Evolutionary conservation across 2,797 vertebrate genomes (phyloP).

Genomic region (Semaprochilodus insignis): DNA sequence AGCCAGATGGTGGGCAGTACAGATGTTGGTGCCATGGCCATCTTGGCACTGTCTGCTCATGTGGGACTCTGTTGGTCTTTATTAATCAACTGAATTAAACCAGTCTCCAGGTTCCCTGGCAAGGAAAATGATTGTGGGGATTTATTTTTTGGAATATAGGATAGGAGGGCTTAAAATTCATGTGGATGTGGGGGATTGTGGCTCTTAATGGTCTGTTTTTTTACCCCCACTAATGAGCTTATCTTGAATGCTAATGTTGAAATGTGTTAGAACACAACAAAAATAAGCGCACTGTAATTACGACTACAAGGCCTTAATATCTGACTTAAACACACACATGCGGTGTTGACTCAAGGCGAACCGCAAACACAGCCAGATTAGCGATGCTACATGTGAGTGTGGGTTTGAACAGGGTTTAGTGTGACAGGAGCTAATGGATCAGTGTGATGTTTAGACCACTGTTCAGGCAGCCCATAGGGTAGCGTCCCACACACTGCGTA

Average conservation of each 20-base stretch:
- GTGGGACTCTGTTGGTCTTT: not conserved
- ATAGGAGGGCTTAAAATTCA: not conserved
- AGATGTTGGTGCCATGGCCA: constrained; percentile 13
- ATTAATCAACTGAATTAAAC: constrained; percentile 9
- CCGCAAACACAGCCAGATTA: constrained; percentile 28
- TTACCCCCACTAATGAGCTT: constrained; percentile 16
- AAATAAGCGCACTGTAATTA: constrained; percentile 3
- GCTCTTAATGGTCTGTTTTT: constrained; percentile 6
- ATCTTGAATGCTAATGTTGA: constrained; percentile 41
- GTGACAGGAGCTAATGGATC: constrained; percentile 45
- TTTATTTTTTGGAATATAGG: constrained; percentile 3
- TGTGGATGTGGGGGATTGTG: not conserved
- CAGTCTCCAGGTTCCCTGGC: not conserved
- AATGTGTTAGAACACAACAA: constrained; percentile 52
- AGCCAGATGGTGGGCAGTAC: constrained; percentile 32
- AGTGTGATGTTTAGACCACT: constrained; percentile 26
- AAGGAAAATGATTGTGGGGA: not conserved
- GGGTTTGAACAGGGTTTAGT: constrained; percentile 45
- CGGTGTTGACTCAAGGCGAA: constrained; percentile 27
- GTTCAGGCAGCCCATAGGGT: not conserved
- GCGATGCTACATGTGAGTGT: constrained; percentile 16
- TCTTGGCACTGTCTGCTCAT: not conserved
- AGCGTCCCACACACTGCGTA: constrained; percentile 14
- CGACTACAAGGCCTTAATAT: constrained; percentile 11
- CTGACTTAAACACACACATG: constrained; percentile 8